A percentile compares a stretch with the other conserved stretches of the same genome.
Conservation (phyloP, 1,140 invertebrate genomes). For the Drosophila kepulauana region DNA sequence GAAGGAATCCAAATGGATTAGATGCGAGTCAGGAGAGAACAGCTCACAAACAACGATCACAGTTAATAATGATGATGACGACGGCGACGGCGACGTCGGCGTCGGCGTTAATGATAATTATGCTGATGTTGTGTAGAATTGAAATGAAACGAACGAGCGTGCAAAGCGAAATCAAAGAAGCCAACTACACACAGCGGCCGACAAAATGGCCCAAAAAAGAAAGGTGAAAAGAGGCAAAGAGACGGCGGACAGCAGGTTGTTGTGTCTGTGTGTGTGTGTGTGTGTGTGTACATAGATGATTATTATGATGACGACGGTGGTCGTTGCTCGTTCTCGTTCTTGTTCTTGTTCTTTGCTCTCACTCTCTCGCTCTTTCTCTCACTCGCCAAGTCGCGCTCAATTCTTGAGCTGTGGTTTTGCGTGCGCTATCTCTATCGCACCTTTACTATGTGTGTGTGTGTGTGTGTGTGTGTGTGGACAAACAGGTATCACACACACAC, state of each 20-base stretch:
- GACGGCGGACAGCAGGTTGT: conserved; percentile 29
- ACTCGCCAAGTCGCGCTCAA: neutral
- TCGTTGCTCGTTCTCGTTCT: conserved; percentile 8
- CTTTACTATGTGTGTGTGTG: conserved; percentile 10
- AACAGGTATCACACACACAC: conserved; percentile 54
- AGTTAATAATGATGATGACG: conserved; percentile 21
- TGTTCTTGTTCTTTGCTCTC: too few species aligned
- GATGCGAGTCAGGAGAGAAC: neutral
- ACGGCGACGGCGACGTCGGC: neutral
- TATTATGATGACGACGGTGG: conserved; percentile 31
- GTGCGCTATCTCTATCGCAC: conserved; percentile 14
- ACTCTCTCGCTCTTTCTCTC: conserved; percentile 8
- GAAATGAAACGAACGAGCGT: conserved; percentile 45
- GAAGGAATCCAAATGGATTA: neutral
- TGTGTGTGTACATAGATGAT: conserved; percentile 27
- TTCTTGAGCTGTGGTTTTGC: neutral
- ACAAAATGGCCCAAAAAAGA: conserved; percentile 45
- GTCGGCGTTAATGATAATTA: neutral
- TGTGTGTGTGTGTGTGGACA: conserved; percentile 20
- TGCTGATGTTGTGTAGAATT: conserved; percentile 22
- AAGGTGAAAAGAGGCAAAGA: conserved; percentile 77
- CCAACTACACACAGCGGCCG: neutral
- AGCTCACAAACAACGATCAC: conserved; percentile 1
- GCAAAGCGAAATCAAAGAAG: conserved; percentile 42
- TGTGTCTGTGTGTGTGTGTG: conserved; percentile 8